Evolutionary conservation across 2,888 invertebrate genomes (phyloP).

Genomic region (Allacma fusca): DNA sequence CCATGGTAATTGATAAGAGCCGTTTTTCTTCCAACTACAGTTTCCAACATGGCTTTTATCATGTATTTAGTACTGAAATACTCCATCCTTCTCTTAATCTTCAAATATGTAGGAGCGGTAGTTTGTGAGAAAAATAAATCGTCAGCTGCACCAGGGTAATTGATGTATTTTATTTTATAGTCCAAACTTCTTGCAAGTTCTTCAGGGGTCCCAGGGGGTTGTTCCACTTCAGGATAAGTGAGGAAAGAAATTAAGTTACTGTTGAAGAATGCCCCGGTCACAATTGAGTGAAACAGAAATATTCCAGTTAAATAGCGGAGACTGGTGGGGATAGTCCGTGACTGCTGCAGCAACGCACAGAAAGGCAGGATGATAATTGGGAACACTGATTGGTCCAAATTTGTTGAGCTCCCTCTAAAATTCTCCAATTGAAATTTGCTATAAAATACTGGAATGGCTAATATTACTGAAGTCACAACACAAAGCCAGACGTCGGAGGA

Average conservation of each 20-base stretch:
- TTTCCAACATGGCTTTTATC: not conserved
- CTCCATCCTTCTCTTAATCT: not conserved
- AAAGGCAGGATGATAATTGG: too few species aligned
- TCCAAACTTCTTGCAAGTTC: not conserved
- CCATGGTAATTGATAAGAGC: not conserved
- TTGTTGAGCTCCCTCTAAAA: too few species aligned
- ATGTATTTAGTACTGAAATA: not conserved
- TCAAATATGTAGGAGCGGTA: not conserved
- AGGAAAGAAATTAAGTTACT: conserved; percentile 17
- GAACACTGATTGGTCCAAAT: too few species aligned
- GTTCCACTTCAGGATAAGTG: conserved; percentile 4
- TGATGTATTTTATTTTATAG: not conserved
- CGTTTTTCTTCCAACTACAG: not conserved
- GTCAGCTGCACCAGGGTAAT: too few species aligned
- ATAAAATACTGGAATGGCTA: not conserved
- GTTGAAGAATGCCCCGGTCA: not conserved
- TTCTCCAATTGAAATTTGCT: not conserved
- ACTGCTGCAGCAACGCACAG: not conserved
- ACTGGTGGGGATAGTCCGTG: not conserved
- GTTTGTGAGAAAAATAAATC: too few species aligned
- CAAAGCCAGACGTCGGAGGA: not conserved
- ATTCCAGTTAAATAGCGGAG: too few species aligned
- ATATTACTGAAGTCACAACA: not conserved
- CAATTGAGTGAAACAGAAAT: not conserved
- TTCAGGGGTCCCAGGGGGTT: not conserved